Base-by-base conservation (phyloP, 2,113 vertebrate species). In the Crotalus tigris region DNA sequence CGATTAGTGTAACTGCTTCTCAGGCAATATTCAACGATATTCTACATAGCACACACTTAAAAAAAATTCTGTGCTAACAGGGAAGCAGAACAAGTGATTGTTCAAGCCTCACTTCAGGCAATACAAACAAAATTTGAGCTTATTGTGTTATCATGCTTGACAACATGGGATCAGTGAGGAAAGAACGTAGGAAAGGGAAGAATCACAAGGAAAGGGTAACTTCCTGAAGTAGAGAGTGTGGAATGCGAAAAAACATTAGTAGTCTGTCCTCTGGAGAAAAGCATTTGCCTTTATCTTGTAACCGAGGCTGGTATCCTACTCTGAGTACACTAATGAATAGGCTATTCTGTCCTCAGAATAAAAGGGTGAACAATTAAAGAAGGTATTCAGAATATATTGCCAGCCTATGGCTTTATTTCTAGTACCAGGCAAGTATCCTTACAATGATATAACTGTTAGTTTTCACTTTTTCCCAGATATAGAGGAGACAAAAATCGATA, bases 371-470 rank as follows among this genome's bases (percentile, higher is more conserved):
- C 33, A 55, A 64, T 58, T 39, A 86, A 85, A 94, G 91, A 88
- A 91, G n/a, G 49, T 90, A 49, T 91, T n/a, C 53, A 85, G 81
- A 89, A 59, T 49, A 24, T 51, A 91, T 92, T 88, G 61, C 10
- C 87, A 93, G 87, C 81, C 61, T 29, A 93, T 81, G 26, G 21
- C n/a, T 54, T 57, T 93, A 94, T 87, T 26, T 61, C 87, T 91
- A 94, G 87, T 91, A 88, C 12, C 91, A 94, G 46, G 90, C 19
- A 46, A 92, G 88, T 2, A 94, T 39, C 15, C 49, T 59, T 21
- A 33, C 58, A 39, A 51, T 69, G 59, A 88, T 29, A 93, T 59
- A 92, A 92, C 51, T 53, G 46, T 90, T 81, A 53, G 13, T 54
- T 90, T 39, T 90, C 55, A 93, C 88, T 93, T 86, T 53, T 61